Evolutionary conservation across 2,113 vertebrate genomes (phyloP).

Genomic region (Erpornis zantholeuca): DNA sequence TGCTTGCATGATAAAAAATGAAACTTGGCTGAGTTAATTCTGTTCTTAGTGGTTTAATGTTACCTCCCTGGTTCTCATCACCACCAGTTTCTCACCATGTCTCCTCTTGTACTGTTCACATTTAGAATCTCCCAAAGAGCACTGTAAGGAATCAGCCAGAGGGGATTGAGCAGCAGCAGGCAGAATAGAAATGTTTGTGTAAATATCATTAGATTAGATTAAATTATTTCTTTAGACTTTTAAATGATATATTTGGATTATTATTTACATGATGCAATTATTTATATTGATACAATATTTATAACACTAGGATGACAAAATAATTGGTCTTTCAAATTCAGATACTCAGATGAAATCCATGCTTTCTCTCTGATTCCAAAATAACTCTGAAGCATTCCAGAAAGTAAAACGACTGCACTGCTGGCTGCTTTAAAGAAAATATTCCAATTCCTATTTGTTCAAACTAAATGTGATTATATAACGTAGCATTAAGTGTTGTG

Average conservation of each 20-base stretch:
- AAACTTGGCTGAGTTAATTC: neutral
- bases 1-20: neutral
- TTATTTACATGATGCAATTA: neutral
- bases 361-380: neutral
- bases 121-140: neutral
- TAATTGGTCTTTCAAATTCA: neutral
- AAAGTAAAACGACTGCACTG: accelerated
- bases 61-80: neutral
- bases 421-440: neutral
- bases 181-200: neutral
- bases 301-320: neutral
- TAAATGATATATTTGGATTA: neutral
- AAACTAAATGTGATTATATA: neutral
- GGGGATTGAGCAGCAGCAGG: neutral
- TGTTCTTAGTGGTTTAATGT: neutral
- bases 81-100: neutral
- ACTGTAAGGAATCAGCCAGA: neutral
- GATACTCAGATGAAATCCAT: neutral
- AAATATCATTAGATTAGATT: neutral
- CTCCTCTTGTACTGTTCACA: neutral
- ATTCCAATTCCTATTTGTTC: neutral
- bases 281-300: neutral
- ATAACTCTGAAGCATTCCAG: neutral
- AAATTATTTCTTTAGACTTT: neutral
- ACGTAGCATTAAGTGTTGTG: neutral